Conservation (phyloP, 64 coral and sea anemone genomes). For the Pocillopora damicornis region DNA sequence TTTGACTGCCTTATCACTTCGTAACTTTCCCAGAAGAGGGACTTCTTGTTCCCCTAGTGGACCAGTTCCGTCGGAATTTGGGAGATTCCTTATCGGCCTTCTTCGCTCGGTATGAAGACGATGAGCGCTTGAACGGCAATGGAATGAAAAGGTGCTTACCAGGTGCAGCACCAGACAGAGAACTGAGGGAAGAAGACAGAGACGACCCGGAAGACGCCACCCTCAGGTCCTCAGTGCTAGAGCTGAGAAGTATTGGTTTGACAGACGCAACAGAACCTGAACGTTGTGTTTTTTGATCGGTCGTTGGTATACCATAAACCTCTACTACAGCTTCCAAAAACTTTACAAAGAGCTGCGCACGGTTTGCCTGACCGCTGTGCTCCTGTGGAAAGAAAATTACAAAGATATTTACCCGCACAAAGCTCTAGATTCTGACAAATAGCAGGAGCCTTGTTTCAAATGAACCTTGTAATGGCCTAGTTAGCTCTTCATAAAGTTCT, state of each 20-base stretch:
- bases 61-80: constrained; percentile 74
- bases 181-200: constrained; percentile 67
- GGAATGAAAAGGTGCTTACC: constrained; percentile 62
- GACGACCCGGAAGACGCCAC: constrained; percentile 5
- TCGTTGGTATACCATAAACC: constrained; percentile 52
- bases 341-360: constrained; percentile 89
- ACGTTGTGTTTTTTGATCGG: constrained; percentile 15
- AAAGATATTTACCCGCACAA: neutral
- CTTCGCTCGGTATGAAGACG: constrained; percentile 65
- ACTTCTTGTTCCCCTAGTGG: constrained; percentile 54
- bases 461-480: no score
- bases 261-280: constrained; percentile 48
- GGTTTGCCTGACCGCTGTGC: constrained; percentile 83
- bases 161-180: constrained; percentile 39
- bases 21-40: constrained; percentile 15
- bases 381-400: constrained; percentile 43
- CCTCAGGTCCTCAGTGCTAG: constrained; percentile 72
- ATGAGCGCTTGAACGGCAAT: constrained; percentile 73
- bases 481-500: no score
- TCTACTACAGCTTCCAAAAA: constrained; percentile 87
- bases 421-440: no score
- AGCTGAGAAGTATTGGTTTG: constrained; percentile 54
- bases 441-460: no score
- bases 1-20: neutral
- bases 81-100: constrained; percentile 44